Percentiles rank a stretch among this genome's conserved stretches.
Conservation (phyloP, 2,113 vertebrate species). For the Scalopus aquaticus region DNA sequence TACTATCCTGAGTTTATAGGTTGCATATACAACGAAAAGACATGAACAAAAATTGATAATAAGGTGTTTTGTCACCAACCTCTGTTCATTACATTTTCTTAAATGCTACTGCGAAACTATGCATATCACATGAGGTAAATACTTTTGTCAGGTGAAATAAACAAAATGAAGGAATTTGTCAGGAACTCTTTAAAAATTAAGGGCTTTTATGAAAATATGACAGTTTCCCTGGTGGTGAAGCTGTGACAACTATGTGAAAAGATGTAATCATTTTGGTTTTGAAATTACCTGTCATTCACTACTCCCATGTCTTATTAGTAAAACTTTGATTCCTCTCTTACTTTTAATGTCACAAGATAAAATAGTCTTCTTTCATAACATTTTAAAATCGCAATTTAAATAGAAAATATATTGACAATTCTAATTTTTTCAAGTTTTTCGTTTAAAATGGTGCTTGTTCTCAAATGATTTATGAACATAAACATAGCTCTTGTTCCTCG, state of each 20-base stretch:
- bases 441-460: background rate
- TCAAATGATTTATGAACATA: background rate
- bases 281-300: slow-evolving; percentile 63
- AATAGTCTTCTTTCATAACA: background rate
- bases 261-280: slow-evolving; percentile 63
- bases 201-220: slow-evolving; percentile 59
- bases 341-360: slow-evolving; percentile 8
- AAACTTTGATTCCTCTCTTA: slow-evolving; percentile 48
- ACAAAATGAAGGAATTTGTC: slow-evolving; percentile 61
- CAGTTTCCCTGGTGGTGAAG: slow-evolving; percentile 37
- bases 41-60: background rate
- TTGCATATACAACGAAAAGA: background rate
- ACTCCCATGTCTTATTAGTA: background rate
- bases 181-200: slow-evolving; percentile 71
- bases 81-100: slow-evolving; percentile 39
- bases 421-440: background rate
- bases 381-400: background rate
- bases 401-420: background rate
- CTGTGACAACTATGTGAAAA: slow-evolving; percentile 57
- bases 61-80: background rate
- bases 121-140: slow-evolving; percentile 62
- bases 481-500: background rate
- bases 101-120: slow-evolving; percentile 38
- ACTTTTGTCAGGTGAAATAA: slow-evolving; percentile 69
- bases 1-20: background rate